phyloP scores from a whole-genome alignment of 64 coral and sea anemone genomes.

The Trachythela sp. region DNA sequence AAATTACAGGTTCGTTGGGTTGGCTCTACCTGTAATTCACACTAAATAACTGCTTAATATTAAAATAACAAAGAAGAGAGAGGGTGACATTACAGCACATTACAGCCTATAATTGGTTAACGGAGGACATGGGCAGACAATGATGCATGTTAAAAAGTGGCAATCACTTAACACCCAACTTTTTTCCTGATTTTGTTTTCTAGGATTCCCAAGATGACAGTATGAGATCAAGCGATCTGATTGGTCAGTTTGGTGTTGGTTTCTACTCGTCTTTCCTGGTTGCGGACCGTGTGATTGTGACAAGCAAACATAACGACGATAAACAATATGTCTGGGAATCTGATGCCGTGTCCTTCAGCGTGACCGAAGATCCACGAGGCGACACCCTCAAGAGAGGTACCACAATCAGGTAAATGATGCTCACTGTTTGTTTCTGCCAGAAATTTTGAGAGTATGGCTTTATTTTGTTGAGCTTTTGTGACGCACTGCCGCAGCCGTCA shows the following conservation, averaged over 20 bases:
- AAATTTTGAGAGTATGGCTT: neutral
- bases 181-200: neutral
- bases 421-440: neutral
- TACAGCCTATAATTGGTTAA: too few species aligned
- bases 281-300: slow-evolving; percentile 96
- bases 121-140: too few species aligned
- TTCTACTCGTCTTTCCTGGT: slow-evolving; percentile 98
- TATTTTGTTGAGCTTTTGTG: too few species aligned
- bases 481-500: too few species aligned
- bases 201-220: slow-evolving; percentile 62
- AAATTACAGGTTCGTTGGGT: slow-evolving; percentile 40
- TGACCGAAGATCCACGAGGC: slow-evolving; percentile 89
- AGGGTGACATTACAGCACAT: too few species aligned
- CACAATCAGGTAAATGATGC: slow-evolving; percentile 72
- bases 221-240: slow-evolving; percentile 69
- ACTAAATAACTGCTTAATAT: neutral
- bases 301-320: slow-evolving; percentile 93
- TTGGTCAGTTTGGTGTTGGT: slow-evolving; percentile 99
- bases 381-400: slow-evolving; percentile 83
- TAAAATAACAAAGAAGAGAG: too few species aligned
- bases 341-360: slow-evolving; percentile 80
- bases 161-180: neutral
- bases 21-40: neutral
- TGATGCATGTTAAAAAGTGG: too few species aligned
- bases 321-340: slow-evolving; percentile 99